Base-by-base conservation (phyloP, 2,113 vertebrate genomes). In the Platycercus adscitus region DNA sequence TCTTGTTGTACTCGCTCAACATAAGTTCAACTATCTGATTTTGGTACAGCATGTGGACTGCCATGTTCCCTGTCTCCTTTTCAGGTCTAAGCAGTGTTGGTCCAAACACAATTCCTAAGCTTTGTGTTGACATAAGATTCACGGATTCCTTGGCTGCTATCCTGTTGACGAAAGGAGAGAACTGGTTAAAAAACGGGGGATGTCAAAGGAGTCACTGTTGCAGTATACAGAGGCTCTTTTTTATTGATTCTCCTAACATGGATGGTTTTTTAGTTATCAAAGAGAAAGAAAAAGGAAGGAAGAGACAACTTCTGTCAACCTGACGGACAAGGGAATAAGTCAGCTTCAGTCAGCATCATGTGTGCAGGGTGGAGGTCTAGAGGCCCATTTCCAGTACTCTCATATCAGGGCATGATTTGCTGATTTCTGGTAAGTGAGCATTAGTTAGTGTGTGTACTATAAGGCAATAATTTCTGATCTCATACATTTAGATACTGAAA, bases 101-200 rank as follows among this genome's bases (percentile, higher is more conserved):
- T 77, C 99, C 99, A 81, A 99, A 99, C 56, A 99, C 99, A 68
- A 99, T 99, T 85, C 99, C 98, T 71, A 99, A 97, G 86, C 99
- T 99, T 92, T 99, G 99, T 47, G 98, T 98, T 49, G 99, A 99
- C 99, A 99, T 99, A 58, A 99, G 98, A 95, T 99, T 99, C 96
- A 98, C 97, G 81, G 95, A 98, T 79, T 99, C 98, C 73, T 98
- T 98, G 65, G 95, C 96, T 93, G 99, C 98, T 96, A 99, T 98
- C 97, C 99, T 99, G 97, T 90, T 92, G 93, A 91, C 50, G 91
- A 94, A 90, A 97, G 93, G 82, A 87, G 84, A 73, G 78, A 72
- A 95, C 39, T 95, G 94, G 92, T 97, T 93, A 97, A 96, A 94
- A 94, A 75, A 63, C 77, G 70, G 90, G 58, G 47, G 72, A 79